Base-by-base conservation (phyloP, 2,113 vertebrate genomes). In the Miniopterus natalensis region DNA sequence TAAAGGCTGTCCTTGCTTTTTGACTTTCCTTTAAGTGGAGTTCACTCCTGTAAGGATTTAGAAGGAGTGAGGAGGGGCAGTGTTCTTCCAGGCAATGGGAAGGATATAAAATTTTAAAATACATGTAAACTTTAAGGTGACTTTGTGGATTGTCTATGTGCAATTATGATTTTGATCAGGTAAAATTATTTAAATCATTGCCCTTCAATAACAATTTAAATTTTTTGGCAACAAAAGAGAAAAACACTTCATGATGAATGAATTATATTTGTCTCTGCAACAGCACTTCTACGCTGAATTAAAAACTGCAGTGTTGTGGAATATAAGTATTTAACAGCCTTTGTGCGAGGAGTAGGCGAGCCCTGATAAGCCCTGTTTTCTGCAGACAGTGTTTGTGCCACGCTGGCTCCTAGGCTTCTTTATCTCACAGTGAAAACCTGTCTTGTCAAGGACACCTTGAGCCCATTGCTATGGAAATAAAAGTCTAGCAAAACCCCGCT, bases 381-480 rank as follows among this genome's bases (percentile, higher is more conserved):
- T n/a, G 4, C 61, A 59, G 79, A 65, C 27, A 66, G 2, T 55
- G 5, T 91, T 63, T 88, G 15, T 40, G 70, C 91, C 92, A 77
- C 68, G 93, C 57, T 89, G 92, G 65, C n/a, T 97, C 65, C 3
- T 8, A 9, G 8, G 18, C 18, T 3, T 79, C 70, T 75, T 85
- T 96, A 80, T 85, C 51, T n/a, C 81, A 18, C 21, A 84, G n/a
- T 86, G 51, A 90, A 94, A 4, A 13, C 12, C 74, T 92, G 57
- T 57, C 90, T 73, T 8, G 17, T 96, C 87, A 92, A 96, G 97
- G 77, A 70, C 91, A 93, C 55, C 95, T 90, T 23, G 23, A 84
- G 84, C 36, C 55, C 75, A 59, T 85, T 96, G 74, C 73, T 85
- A 80, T 81, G 68, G 96, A 97, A 91, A 79, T 88, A n/a, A 42